Conservation (phyloP, 2,797 vertebrate genomes). For the Bufotes viridis region DNA sequence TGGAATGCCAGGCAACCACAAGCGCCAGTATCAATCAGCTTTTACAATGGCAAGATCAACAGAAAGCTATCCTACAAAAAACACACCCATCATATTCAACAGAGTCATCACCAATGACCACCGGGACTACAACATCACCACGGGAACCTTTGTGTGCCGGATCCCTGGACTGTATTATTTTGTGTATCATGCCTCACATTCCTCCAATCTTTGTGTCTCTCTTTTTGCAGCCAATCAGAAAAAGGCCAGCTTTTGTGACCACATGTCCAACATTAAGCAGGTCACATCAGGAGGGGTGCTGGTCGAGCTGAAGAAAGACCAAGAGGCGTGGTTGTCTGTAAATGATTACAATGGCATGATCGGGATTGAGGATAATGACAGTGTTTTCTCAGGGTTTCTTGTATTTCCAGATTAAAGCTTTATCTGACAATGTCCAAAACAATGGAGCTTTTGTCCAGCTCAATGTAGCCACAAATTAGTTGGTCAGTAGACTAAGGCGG, state of each 20-base stretch:
- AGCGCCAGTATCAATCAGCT: constrained; percentile 73
- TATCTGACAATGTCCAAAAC: neutral
- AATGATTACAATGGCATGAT: constrained; percentile 80
- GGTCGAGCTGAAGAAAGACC: constrained; percentile 64
- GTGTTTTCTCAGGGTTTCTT: constrained; percentile 85
- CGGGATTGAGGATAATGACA: constrained; percentile 70
- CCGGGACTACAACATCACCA: constrained; percentile 68
- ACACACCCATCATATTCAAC: constrained; percentile 72
- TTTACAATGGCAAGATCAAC: constrained; percentile 79
- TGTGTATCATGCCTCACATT: constrained; percentile 72
- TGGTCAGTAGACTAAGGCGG: neutral
- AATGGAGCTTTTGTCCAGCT: neutral
- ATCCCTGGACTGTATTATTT: constrained; percentile 83
- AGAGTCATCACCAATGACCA: constrained; percentile 73
- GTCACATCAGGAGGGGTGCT: constrained; percentile 78
- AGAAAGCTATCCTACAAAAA: constrained; percentile 1
- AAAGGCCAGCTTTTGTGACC: constrained; percentile 80
- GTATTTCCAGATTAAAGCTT: constrained; percentile 75
- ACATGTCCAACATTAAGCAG: constrained; percentile 72
- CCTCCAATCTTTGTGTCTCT: constrained; percentile 73
- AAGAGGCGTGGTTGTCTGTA: constrained; percentile 77
- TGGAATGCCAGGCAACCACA: constrained; percentile 70
- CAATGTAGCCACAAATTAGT: neutral
- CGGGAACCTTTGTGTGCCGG: constrained; percentile 79
- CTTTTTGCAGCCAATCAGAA: constrained; percentile 58